Conservation (phyloP, 2,797 vertebrate genomes). For the Oophaga sylvatica region DNA sequence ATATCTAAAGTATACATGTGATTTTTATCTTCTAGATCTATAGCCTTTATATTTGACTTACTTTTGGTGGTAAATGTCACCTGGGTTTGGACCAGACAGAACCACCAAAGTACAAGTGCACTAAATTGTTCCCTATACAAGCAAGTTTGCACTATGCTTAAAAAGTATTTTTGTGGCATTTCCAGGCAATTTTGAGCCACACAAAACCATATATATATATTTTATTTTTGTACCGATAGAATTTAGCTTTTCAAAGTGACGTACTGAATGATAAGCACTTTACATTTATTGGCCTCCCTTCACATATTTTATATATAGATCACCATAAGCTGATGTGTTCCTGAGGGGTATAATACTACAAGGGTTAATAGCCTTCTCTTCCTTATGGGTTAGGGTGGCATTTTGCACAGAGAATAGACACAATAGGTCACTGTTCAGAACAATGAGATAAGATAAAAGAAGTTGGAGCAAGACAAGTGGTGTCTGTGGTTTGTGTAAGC, state of each 20-base stretch:
- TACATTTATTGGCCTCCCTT: not conserved
- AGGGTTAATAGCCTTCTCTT: not conserved
- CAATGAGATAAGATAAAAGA: constrained; percentile 42
- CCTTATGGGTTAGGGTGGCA: constrained; percentile 10
- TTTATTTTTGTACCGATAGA: constrained; percentile 1
- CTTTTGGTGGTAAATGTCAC: not conserved
- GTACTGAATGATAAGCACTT: constrained; percentile 22
- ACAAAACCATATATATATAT: not conserved
- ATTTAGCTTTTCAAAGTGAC: not conserved
- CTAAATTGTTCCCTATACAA: constrained; percentile 7
- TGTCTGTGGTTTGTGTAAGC: constrained; percentile 41
- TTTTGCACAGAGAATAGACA: constrained; percentile 43
- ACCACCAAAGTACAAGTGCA: constrained; percentile 1
- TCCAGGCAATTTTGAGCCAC: constrained; percentile 7
- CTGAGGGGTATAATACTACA: not conserved
- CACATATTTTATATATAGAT: not conserved
- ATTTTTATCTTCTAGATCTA: not conserved
- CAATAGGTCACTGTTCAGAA: constrained; percentile 38
- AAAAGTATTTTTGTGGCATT: not conserved
- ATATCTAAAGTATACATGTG: not conserved
- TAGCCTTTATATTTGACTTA: not conserved
- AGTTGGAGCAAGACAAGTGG: constrained; percentile 18
- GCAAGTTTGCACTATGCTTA: constrained; percentile 20
- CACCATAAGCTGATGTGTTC: not conserved
- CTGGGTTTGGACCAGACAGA: not conserved